phyloP scores from a whole-genome alignment of 2,113 vertebrate species.

The Podilymbus podiceps region DNA sequence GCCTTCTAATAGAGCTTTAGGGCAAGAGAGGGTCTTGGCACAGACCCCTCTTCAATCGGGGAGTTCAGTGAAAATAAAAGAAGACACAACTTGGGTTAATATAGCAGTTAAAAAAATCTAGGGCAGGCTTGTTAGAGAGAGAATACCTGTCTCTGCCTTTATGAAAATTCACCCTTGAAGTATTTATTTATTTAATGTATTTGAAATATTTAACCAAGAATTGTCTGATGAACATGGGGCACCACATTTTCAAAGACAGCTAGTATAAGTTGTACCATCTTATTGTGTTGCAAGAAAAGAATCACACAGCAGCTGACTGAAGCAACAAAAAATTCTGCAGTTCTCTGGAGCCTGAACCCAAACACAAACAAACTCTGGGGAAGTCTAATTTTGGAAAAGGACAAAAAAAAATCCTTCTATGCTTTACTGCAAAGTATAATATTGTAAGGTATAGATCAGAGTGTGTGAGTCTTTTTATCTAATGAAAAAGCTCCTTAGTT shows the following conservation, averaged over 20 bases:
- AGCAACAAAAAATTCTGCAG: background rate
- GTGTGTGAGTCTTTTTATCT: background rate
- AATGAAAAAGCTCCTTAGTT: slow-evolving; percentile 1
- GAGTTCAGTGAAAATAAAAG: background rate
- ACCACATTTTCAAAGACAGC: background rate
- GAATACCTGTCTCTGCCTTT: slow-evolving; percentile 12
- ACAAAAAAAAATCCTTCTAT: background rate
- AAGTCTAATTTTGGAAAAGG: background rate
- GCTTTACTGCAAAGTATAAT: background rate
- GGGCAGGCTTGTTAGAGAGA: slow-evolving; percentile 5
- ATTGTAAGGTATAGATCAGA: background rate
- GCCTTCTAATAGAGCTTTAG: background rate
- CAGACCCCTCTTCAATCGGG: background rate
- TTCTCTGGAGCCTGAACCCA: background rate
- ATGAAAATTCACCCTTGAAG: slow-evolving; percentile 9
- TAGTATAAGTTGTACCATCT: background rate
- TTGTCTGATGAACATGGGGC: background rate
- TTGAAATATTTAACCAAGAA: slow-evolving; percentile 56
- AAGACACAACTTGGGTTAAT: background rate
- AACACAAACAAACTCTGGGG: background rate
- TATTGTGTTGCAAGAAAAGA: background rate
- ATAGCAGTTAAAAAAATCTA: background rate
- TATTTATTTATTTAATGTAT: slow-evolving; percentile 56
- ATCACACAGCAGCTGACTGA: background rate
- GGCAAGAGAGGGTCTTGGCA: background rate